Conservation (phyloP, 2,797 vertebrate genomes). For the Cuculus canorus region DNA sequence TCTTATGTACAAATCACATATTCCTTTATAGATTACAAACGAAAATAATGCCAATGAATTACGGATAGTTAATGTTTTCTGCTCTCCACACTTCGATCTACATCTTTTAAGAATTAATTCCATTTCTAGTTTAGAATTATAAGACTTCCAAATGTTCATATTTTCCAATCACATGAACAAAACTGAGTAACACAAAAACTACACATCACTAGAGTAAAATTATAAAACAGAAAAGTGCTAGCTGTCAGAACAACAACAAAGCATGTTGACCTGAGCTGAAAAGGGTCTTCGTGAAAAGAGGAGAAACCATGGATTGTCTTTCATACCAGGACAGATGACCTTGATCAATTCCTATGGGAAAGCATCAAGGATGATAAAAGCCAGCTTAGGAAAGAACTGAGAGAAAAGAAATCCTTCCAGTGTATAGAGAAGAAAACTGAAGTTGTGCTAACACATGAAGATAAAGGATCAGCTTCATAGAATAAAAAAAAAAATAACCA, state of each 20-base stretch:
- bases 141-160: not conserved
- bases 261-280: not conserved
- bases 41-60: not conserved
- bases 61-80: not conserved
- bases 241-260: not conserved
- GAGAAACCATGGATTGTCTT: not conserved
- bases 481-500: not conserved
- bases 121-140: not conserved
- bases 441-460: not conserved
- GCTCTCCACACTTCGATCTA: not conserved
- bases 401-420: not conserved
- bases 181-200: not conserved
- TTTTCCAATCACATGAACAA: not conserved
- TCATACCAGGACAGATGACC: not conserved
- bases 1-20: not conserved
- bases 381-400: not conserved
- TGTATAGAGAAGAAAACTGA: not conserved
- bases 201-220: not conserved
- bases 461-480: not conserved
- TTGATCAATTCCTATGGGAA: not conserved
- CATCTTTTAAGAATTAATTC: not conserved
- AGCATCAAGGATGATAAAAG: not conserved
- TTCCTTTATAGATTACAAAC: not conserved
- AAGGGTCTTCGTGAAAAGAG: not conserved
- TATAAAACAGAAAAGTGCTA: not conserved